These are phyloP conservation scores for Berghia stephanieae DNA, from an alignment of 1,140 invertebrate species.

Conservation along the genomic window DNA sequence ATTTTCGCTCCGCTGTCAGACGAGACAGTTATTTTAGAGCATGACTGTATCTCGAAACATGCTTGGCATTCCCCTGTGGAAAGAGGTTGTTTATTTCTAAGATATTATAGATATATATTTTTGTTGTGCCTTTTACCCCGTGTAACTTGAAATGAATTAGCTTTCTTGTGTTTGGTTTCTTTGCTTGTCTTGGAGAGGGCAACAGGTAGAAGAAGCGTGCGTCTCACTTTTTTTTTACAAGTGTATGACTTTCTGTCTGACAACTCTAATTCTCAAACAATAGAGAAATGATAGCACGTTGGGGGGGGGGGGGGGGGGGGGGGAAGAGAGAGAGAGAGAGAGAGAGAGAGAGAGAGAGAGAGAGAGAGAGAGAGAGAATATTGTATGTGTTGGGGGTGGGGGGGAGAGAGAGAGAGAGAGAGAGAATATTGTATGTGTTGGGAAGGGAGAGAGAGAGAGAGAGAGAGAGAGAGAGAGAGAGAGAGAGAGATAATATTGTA, in stretches of 20 bases:
- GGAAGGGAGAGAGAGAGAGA: not conserved
- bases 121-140: too few species aligned
- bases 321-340: not conserved
- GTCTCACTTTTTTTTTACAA: not conserved
- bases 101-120: too few species aligned
- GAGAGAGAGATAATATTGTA: not conserved
- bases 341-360: not conserved
- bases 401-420: not conserved
- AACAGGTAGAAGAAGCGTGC: not conserved
- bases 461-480: not conserved
- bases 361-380: not conserved
- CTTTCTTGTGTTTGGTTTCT: conserved; percentile 6
- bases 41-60: too few species aligned
- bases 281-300: too few species aligned
- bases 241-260: too few species aligned
- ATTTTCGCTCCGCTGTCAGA: too few species aligned
- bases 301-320: conserved; percentile 4
- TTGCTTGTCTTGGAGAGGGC: not conserved
- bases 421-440: not conserved
- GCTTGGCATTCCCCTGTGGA: too few species aligned
- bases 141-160: too few species aligned
- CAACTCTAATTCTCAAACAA: too few species aligned
- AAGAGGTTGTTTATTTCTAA: too few species aligned
- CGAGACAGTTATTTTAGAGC: too few species aligned
- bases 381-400: not conserved